Conservation (phyloP, 2,797 vertebrate species). For the Halcyon smyrnensis region DNA sequence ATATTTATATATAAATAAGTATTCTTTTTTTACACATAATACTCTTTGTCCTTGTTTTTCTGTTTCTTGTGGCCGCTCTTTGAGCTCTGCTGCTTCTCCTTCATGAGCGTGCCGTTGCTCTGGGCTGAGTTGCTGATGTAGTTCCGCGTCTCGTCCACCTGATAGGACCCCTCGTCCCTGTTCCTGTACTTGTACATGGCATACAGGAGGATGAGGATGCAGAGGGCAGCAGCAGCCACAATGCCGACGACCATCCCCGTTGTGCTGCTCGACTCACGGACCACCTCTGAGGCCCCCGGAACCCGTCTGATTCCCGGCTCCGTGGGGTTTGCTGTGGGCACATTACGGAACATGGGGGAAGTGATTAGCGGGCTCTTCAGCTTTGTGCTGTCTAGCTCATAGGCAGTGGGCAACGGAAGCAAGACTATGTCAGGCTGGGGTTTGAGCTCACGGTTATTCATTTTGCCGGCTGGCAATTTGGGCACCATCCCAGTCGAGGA, state of each 20-base stretch:
- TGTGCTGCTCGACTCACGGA: conserved; percentile 99
- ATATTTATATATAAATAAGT: conserved; percentile 74
- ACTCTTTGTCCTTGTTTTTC: conserved; percentile 99
- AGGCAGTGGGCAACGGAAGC: conserved; percentile 98
- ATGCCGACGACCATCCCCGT: conserved; percentile 99
- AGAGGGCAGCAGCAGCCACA: conserved; percentile 99
- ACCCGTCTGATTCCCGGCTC: conserved; percentile 98
- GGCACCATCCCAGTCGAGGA: conserved; percentile 92
- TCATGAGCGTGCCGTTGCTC: conserved; percentile 96
- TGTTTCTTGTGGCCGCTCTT: conserved; percentile 96
- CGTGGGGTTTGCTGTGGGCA: conserved; percentile 99
- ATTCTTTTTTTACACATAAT: conserved; percentile 92
- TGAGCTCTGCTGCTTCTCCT: conserved; percentile 93
- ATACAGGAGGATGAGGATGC: conserved; percentile 99
- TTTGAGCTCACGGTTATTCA: conserved; percentile 97
- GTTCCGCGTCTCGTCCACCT: conserved; percentile 99
- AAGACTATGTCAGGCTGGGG: conserved; percentile 97
- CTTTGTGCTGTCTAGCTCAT: conserved; percentile 99
- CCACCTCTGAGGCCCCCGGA: conserved; percentile 99
- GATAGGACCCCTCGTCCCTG: conserved; percentile 99
- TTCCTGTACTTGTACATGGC: conserved; percentile 99
- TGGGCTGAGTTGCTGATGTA: conserved; percentile 99
- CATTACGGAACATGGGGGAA: conserved; percentile 99
- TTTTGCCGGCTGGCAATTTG: conserved; percentile 97
- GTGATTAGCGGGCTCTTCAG: conserved; percentile 99